phyloP scores from a whole-genome alignment of 2,797 vertebrate genomes.

The Monodelphis domestica region DNA sequence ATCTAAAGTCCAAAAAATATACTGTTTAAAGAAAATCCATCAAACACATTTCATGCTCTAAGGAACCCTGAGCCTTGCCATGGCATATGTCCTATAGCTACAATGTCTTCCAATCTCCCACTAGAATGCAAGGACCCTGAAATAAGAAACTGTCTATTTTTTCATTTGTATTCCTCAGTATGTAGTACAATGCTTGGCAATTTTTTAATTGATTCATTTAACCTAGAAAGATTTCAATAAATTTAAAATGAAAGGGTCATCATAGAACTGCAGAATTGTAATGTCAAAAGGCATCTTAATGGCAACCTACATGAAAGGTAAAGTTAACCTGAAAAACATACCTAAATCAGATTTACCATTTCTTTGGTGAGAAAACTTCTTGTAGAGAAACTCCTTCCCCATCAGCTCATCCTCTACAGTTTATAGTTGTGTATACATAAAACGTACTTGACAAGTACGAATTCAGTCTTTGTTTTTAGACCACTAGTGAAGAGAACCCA shows the following conservation, averaged over 20 bases:
- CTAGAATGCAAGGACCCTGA: neutral
- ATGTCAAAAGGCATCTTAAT: neutral
- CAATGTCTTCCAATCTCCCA: neutral
- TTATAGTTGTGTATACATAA: neutral
- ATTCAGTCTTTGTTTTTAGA: neutral
- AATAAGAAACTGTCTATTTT: neutral
- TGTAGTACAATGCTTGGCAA: neutral
- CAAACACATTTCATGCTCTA: neutral
- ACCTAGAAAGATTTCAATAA: neutral
- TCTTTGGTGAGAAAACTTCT: neutral
- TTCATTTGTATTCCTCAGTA: neutral
- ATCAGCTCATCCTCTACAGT: neutral
- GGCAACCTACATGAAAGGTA: neutral
- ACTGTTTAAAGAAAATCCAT: neutral
- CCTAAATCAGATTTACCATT: neutral
- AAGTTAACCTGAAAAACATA: no score
- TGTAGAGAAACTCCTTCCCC: neutral
- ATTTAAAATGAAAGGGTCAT: neutral
- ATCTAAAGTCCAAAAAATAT: neutral
- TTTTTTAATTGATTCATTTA: neutral
- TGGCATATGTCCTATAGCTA: neutral
- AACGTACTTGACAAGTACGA: neutral
- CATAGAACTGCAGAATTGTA: neutral
- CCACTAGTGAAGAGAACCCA: neutral
- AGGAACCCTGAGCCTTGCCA: neutral